Base-by-base conservation (phyloP, 2,113 vertebrate species). In the Pelecanus crispus region DNA sequence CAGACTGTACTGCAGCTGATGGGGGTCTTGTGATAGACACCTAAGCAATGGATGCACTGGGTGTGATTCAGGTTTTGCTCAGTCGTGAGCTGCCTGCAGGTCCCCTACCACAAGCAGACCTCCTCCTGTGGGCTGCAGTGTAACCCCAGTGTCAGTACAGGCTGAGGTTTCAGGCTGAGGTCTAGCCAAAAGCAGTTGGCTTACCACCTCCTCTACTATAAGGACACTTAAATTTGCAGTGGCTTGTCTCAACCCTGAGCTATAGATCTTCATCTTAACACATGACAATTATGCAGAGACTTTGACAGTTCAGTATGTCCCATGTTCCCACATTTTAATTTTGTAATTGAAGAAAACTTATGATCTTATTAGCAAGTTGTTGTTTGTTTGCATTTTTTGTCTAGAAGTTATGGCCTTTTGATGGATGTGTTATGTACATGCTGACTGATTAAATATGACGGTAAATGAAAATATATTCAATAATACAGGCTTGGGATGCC, bases 271-370 rank as follows among this genome's bases (percentile, higher is more conserved):
- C 53, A 56, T 77, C 55, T 68, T 34, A n/a, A 29, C 38, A 53
- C 67, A 25, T 11, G 32, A 17, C 55, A 92, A 19, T 66, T 74
- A 63, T 36, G 53, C 29, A 59, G 70, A 70, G 62, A 28, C 28
- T 73, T 56, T 38, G 95, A 71, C 75, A 95, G 72, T 42, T 85
- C 67, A 36, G 50, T 94, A 50, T 81, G 94, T 94, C 59, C 67
- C 42, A 11, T 26, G 42, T 78, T 88, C 80, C 72, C 55, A 31
- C 56, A 49, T 91, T 93, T 88, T 66, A 59, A 78, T 81, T 88
- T 73, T 63, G 34, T 86, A 86, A 88, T 74, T 71, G 93, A 59
- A 90, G 79, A 84, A 81, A 96, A 92, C 55, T 88, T 90, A 88
- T 6, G 59, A 88, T 88, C 79, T 72, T 61, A 59, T 95, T 96